Conservation (phyloP, 2,797 vertebrate species). For the Geotrypetes seraphini region DNA sequence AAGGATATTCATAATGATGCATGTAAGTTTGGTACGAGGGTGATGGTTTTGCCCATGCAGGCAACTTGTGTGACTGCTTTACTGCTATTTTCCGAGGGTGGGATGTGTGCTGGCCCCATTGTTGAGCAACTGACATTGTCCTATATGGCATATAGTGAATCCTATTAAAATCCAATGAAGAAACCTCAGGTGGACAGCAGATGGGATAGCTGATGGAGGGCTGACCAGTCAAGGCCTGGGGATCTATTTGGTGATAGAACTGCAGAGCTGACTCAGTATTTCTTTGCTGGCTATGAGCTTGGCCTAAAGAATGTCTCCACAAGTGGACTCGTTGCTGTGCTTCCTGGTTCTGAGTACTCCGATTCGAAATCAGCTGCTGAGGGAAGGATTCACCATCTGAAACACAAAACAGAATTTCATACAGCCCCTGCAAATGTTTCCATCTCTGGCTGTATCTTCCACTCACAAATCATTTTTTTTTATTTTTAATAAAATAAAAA, state of each 20-base stretch:
- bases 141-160: conserved; percentile 64
- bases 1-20: conserved; percentile 51
- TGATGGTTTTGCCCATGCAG: conserved; percentile 33
- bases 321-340: conserved; percentile 75
- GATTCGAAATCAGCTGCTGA: conserved; percentile 48
- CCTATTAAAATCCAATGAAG: conserved; percentile 55
- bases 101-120: conserved; percentile 50
- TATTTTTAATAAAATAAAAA: too few relatives aligned
- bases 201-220: conserved; percentile 62
- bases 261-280: conserved; percentile 56
- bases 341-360: conserved; percentile 59
- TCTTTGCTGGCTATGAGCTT: conserved; percentile 56
- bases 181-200: conserved; percentile 55
- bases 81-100: conserved; percentile 38
- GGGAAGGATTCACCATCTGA: conserved; percentile 60
- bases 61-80: conserved; percentile 51
- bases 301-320: conserved; percentile 64
- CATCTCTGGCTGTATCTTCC: too few relatives aligned
- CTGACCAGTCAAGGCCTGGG: conserved; percentile 50
- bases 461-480: too few relatives aligned
- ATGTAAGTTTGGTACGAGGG: conserved; percentile 51
- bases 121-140: conserved; percentile 31
- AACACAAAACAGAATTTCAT: too few relatives aligned
- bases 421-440: too few relatives aligned
- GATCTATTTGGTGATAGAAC: conserved; percentile 49